Base-by-base conservation (phyloP, 2,888 invertebrate genomes). In the Ptychoptera albimana region DNA sequence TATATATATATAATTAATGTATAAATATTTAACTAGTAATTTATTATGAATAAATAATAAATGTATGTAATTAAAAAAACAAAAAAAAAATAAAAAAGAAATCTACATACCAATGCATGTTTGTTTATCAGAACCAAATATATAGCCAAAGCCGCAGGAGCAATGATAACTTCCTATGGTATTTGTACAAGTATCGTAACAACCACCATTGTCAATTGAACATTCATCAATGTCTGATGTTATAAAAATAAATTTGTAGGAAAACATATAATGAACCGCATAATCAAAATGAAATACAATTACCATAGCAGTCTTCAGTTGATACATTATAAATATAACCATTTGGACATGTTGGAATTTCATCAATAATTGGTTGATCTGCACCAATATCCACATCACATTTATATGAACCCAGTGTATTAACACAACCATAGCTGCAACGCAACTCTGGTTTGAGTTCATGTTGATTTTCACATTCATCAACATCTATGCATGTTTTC, bases 361-460 rank as follows among this genome's bases (percentile, higher is more conserved):
- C 50, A 14, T 45, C 48, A 29, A 47, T 45, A 15, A 50, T 41
- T 13, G 51, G 50, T 32, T 52, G 48, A 13, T 59, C 60, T 43
- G 70, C 57, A 36, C 64, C 58, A 47, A 64, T 65, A 16, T 71
- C 71, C 7, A 54, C 71, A 15, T 60, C 58, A 52, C 73, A 74
- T 38, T 57, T 60, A 51, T 65, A 71, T 13, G 69, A 65, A 31
- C 72, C 72, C 2, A 60, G 60, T 37, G 63, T 66, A 55, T 73
- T 73, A 46, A 57, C 55, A 52, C 73, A 73, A 36, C 58, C 57
- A 46, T 63, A 59, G 48, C 65, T 59, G 50, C 73, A 73, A 15
- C 45, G 36, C 37, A 44, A 38, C 15, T 50, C 48, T n/a, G 40
- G 32, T 23, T 23, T 39, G 10, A 62, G 64, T 9, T 66, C 63